phyloP scores from a whole-genome alignment of 2,113 vertebrate genomes.

The Tachysurus vachellii region DNA sequence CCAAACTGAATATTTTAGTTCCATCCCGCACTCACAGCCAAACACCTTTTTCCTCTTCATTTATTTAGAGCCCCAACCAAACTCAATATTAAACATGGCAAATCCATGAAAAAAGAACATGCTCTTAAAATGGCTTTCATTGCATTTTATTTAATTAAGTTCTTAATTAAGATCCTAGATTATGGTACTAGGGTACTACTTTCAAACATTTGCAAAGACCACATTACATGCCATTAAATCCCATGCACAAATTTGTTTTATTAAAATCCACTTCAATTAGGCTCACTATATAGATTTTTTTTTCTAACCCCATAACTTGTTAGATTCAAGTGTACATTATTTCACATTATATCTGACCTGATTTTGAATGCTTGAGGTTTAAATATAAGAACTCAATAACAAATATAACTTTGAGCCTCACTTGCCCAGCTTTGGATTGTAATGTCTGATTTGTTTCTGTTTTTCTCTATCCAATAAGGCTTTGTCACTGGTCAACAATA shows the following conservation, averaged over 20 bases:
- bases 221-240: neutral
- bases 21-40: conserved; percentile 50
- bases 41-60: conserved; percentile 51
- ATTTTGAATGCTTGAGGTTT: neutral
- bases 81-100: conserved; percentile 70
- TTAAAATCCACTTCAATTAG: neutral
- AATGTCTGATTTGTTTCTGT: neutral
- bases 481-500: conserved; percentile 87
- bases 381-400: neutral
- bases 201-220: neutral
- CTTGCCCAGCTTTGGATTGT: neutral
- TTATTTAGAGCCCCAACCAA: conserved; percentile 57
- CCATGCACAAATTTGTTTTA: neutral
- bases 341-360: neutral
- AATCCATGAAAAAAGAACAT: conserved; percentile 55
- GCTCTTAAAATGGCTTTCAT: neutral
- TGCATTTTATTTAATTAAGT: neutral
- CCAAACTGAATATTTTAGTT: conserved; percentile 64
- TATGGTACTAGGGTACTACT: neutral
- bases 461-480: conserved; percentile 69
- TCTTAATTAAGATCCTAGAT: neutral
- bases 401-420: neutral
- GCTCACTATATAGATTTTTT: neutral
- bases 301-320: neutral
- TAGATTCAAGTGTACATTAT: neutral